Evolutionary conservation across 1,140 invertebrate species (phyloP).

Genomic region (Patella vulgata): DNA sequence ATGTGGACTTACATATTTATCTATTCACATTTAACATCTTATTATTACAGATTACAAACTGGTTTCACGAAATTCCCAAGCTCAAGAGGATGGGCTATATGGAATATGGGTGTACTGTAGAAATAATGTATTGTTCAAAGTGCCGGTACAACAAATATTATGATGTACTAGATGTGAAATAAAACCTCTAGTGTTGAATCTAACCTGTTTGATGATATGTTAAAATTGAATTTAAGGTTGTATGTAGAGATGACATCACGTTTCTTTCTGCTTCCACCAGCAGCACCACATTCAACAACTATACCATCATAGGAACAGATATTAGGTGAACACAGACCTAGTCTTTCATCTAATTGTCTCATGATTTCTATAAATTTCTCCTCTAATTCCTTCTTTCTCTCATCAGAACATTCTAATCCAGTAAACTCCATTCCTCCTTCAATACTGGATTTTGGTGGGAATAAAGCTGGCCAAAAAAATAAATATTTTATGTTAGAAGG

Average conservation of each 20-base stretch:
- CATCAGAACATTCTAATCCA: slow-evolving; percentile 22
- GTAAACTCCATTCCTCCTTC: slow-evolving; percentile 17
- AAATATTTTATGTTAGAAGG: too few relatives aligned
- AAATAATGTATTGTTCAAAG: too few relatives aligned
- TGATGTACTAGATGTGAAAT: too few relatives aligned
- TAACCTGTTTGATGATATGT: slow-evolving; percentile 14
- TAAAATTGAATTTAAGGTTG: slow-evolving; percentile 11
- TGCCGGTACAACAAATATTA: too few relatives aligned
- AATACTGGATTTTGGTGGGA: slow-evolving; percentile 11
- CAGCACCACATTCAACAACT: slow-evolving; percentile 8
- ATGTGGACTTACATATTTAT: neutral
- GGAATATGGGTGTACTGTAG: too few relatives aligned
- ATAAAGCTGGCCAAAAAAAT: slow-evolving; percentile 16
- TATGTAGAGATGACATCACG: neutral
- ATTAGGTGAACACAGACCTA: slow-evolving; percentile 17
- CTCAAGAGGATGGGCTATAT: too few relatives aligned
- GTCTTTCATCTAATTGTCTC: slow-evolving; percentile 16
- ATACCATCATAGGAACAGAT: slow-evolving; percentile 19
- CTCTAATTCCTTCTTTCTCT: slow-evolving; percentile 8
- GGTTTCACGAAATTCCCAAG: too few relatives aligned
- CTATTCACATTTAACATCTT: neutral
- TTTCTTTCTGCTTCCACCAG: neutral
- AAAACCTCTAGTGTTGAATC: too few relatives aligned
- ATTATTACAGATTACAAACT: too few relatives aligned
- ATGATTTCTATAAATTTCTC: slow-evolving; percentile 11